A percentile compares a stretch with the other conserved stretches of the same genome.
Evolutionary conservation across 1,140 invertebrate species (phyloP).

Genomic region (Sitodiplosis mosellana): DNA sequence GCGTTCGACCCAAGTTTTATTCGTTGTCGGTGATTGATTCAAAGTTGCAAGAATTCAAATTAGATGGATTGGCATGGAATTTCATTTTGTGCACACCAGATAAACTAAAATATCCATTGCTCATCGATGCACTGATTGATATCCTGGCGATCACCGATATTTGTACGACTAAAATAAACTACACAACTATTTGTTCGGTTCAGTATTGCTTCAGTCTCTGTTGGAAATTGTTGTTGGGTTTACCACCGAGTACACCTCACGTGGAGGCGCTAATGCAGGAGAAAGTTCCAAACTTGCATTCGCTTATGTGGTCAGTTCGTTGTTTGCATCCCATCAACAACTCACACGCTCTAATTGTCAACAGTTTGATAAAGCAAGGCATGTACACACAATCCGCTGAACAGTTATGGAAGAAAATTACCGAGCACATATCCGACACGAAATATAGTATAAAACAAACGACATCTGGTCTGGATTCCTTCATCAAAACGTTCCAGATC

Average conservation of each 20-base stretch:
- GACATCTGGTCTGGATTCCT: slow-evolving; percentile 17
- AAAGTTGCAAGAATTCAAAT: slow-evolving; percentile 50
- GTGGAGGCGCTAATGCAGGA: slow-evolving; percentile 53
- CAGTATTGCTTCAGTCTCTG: slow-evolving; percentile 68
- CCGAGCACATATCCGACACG: slow-evolving; percentile 17
- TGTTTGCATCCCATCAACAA: slow-evolving; percentile 11
- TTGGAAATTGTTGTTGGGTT: slow-evolving; percentile 44
- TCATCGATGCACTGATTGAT: slow-evolving; percentile 71
- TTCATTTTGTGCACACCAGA: slow-evolving; percentile 81
- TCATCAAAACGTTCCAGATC: slow-evolving; percentile 15
- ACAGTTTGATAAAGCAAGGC: slow-evolving; percentile 22
- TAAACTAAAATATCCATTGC: slow-evolving; percentile 68
- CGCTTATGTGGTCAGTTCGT: slow-evolving; percentile 30
- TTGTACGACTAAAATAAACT: slow-evolving; percentile 33
- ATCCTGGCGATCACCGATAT: slow-evolving; percentile 55
- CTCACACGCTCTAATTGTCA: slow-evolving; percentile 21
- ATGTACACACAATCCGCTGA: slow-evolving; percentile 22
- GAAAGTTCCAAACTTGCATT: slow-evolving; percentile 29
- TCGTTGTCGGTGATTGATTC: slow-evolving; percentile 15
- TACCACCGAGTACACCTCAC: slow-evolving; percentile 76
- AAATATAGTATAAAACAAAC: slow-evolving; percentile 20
- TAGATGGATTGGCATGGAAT: slow-evolving; percentile 87
- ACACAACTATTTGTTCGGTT: slow-evolving; percentile 57
- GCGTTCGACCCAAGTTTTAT: slow-evolving; percentile 24
- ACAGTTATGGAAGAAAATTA: slow-evolving; percentile 17